These are phyloP conservation scores for Ptilonorhynchus violaceus DNA, from an alignment of 2,113 vertebrate species.

Conservation along the genomic window DNA sequence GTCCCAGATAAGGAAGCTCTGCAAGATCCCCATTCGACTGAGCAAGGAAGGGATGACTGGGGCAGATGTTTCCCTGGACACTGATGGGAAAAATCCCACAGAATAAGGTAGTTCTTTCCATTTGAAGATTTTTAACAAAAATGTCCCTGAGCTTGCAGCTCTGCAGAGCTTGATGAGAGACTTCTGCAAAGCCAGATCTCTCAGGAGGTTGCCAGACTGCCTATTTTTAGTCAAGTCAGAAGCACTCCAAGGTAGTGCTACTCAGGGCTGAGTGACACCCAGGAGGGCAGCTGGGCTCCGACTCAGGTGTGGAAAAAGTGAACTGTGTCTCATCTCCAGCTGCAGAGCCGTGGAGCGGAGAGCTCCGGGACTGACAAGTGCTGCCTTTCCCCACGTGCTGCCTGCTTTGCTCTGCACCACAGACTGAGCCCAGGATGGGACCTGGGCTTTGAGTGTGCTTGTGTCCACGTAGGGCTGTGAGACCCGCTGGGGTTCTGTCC, in stretches of 20 bases:
- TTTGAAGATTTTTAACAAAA: background rate
- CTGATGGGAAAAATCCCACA: background rate
- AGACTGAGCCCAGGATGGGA: background rate
- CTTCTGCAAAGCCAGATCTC: background rate
- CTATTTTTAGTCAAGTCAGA: background rate
- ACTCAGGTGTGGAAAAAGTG: background rate
- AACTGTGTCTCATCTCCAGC: background rate
- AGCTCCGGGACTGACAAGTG: background rate
- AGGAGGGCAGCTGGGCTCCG: background rate
- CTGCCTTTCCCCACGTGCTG: background rate
- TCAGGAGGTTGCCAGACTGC: background rate
- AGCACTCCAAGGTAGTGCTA: background rate
- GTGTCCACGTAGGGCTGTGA: background rate
- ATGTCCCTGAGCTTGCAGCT: background rate
- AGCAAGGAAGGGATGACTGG: background rate
- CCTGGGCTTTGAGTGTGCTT: background rate
- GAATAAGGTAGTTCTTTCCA: background rate
- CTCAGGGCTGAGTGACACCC: background rate
- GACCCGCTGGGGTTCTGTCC: background rate
- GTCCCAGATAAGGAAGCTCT: background rate
- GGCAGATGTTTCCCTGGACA: background rate
- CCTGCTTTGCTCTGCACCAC: background rate
- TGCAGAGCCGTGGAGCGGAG: background rate
- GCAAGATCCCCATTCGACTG: rapidly evolving
- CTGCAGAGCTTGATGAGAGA: background rate